Evolutionary conservation across 2,888 invertebrate genomes (phyloP), one percentile per base, ranked within the genome.

Genomic region (Panzeria rudis): DNA sequence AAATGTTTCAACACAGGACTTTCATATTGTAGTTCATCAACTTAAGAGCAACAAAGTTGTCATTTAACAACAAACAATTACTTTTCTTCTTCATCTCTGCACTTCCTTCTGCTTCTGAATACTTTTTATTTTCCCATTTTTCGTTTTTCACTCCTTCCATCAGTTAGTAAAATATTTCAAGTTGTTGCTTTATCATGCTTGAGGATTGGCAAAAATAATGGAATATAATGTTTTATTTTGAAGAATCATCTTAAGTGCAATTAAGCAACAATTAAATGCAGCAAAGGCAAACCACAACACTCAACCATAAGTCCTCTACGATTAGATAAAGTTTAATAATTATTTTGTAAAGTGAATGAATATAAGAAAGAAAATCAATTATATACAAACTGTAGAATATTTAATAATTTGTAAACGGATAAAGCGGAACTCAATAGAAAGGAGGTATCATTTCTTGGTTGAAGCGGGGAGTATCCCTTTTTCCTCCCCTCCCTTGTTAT

Each of bases 251-350:
- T 86, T 83, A 79, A 86, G 84, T 86, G 81, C 86, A 86, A 86
- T 86, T 86, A 86, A 86, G 86, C 75, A 68, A 79, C 86, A 86
- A 87, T 84, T 87, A 86, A 87, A 86, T 78, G 44, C 61, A 80
- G 79, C 76, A 71, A 69, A 69, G 17, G 41, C 11, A 23, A 38
- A 52, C 38, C 2, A 5, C 9, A 11, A 41, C 5, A 38, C 11
- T n/a, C 13, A 41, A 20, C 20, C 20, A 25, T 50, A 35, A 52
- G 17, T 64, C 5, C 20, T 25, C 23, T 44, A 20, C 52, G 64
- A 66, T 59, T 56, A 38, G 41, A 52, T 61, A 44, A 81, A 75
- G 41, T 81, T 80, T 50, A 59, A 80, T 59, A 68, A 59, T 68
- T 80, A 73, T 68, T 50, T 20, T 50, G 20, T 29, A 29, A 23